Evolutionary conservation across 1,140 invertebrate genomes (phyloP), one percentile per base, ranked within the genome.

Genomic region (Bursaphelenchus mucronatus): DNA sequence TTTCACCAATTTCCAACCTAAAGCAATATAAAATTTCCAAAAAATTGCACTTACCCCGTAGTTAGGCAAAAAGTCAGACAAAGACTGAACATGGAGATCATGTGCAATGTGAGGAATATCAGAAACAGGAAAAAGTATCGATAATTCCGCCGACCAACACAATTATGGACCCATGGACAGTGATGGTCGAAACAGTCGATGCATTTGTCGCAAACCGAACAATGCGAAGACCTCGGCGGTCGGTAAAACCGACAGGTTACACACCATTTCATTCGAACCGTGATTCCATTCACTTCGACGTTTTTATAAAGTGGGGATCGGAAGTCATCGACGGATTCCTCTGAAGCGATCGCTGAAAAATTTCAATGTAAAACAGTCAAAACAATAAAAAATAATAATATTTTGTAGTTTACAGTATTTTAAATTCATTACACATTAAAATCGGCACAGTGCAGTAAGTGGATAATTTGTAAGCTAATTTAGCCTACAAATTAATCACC

Each of bases 111-210:
- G 43, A 99, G 85, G 62, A 92, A 95, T 74, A 96, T 86, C 41
- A 99, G 88, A 84, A 99, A 98, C 85, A 96, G 91, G 85, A 96
- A 95, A 86, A 97, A 97, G 83, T 93, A 95, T 78, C 94, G 87
- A 83, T 99, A 99, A 84, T 99, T 98, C 72, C 94, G 87, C 69
- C 94, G 87, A 58, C 96, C 96, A 78, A 99, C 97, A 83, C 96
- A 99, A 84, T 99, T 99, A 84, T 98, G 97, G 71, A 99, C 91
- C 95, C 95, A 98, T 58, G 95, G 95, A 85, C 96, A 99, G 84
- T 99, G 96, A 87, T 99, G 96, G 85, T 99, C 96, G 84, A 99
- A 98, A 43, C 92, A 97, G 90, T 97, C 86, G 65, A 89, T 88
- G 70, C 82, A 80, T 81, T 15, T 47, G 43, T 98, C 94, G 85